Base-by-base conservation (phyloP, 2,797 vertebrate species). In the Malurus leucopterus region DNA sequence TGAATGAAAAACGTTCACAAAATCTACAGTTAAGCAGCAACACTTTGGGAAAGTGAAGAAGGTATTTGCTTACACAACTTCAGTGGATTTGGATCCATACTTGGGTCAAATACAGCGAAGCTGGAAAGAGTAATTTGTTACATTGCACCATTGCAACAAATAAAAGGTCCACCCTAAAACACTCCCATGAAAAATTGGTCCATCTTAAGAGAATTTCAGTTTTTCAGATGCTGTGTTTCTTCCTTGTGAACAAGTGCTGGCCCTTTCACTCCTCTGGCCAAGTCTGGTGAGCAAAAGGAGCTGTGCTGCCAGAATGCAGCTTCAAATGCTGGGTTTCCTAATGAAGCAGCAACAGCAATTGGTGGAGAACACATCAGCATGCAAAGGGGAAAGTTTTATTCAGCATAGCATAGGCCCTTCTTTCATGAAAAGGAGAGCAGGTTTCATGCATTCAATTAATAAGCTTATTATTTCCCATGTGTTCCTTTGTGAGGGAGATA, bases 401-500 rank as follows among this genome's bases (percentile, higher is more conserved):
- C 92, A 96, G 94, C 61, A 5, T n/a, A 54, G 61, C 68, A 85
- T 78, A 96, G 95, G 82, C 91, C 88, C 87, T 93, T 61, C 93
- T 95, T 96, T 96, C 95, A 96, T 87, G 89, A 90, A 93, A 84
- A 91, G 47, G 77, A 88, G 92, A 83, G 70, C 69, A 82, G 49
- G 62, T 95, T 92, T 93, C 88, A 80, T 91, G 91, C 88, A 91
- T 90, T 90, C 34, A 10, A 93, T 95, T 95, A 93, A 96, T 94
- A 91, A 71, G 77, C 89, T 90, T 95, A 94, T 96, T 96, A 93
- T 96, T 95, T 91, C 93, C 93, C 87, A 88, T 84, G 86, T 90
- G 86, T 63, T 88, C 84, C 77, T 89, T 93, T 93, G 90, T 86
- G 89, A 93, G 84, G 74, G 71, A 91, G 80, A 91, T 78, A 88